A percentile compares a stretch with the other conserved stretches of the same genome.
Conservation (phyloP, 1,140 invertebrate species). For the Babylonia areolata region DNA sequence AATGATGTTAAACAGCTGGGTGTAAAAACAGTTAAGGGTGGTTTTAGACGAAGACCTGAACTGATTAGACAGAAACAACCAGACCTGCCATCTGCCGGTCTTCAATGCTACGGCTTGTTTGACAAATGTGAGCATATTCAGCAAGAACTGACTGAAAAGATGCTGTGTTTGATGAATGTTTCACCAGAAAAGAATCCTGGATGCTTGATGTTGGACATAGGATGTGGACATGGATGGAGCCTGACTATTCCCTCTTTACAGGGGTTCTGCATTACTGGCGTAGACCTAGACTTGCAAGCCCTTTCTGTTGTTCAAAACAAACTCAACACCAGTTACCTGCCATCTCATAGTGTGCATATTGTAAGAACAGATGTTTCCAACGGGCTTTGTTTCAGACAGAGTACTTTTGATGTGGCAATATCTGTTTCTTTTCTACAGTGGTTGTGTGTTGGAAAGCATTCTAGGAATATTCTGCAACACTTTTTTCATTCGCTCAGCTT, state of each 20-base stretch:
- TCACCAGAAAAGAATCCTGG: background rate
- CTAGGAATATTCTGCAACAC: slow-evolving; percentile 7
- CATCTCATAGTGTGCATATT: slow-evolving; percentile 37
- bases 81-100: background rate
- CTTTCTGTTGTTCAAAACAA: slow-evolving; percentile 28
- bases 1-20: slow-evolving; percentile 29
- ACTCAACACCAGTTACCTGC: background rate
- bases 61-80: slow-evolving; percentile 2
- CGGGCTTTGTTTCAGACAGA: slow-evolving; percentile 38
- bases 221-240: slow-evolving; percentile 49
- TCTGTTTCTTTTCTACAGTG: slow-evolving; percentile 54
- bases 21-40: slow-evolving; percentile 38
- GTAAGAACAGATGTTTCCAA: slow-evolving; percentile 40
- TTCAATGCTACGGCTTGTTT: slow-evolving; percentile 23
- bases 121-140: slow-evolving; percentile 38
- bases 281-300: slow-evolving; percentile 43
- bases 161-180: slow-evolving; percentile 11
- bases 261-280: slow-evolving; percentile 39
- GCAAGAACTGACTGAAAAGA: slow-evolving; percentile 27
- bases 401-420: slow-evolving; percentile 43
- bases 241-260: background rate
- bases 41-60: slow-evolving; percentile 45
- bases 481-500: slow-evolving; percentile 41
- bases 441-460: slow-evolving; percentile 34
- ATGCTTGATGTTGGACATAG: slow-evolving; percentile 48